Evolutionary conservation across 2,888 invertebrate genomes (phyloP), one percentile per base, ranked within the genome.

Genomic region (Dynastes hyllus): DNA sequence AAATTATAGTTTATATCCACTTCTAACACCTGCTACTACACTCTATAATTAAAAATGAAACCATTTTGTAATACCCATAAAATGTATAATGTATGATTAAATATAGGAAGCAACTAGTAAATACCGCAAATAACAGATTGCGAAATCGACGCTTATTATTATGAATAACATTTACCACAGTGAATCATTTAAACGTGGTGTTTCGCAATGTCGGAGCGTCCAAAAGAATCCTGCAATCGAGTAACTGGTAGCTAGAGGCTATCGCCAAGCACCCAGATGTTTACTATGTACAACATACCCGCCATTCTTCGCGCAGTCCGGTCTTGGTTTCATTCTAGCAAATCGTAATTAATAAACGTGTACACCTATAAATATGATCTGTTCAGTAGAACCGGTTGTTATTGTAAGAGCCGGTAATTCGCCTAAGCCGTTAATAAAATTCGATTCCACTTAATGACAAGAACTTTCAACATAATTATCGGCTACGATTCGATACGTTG

Each of bases 101-200:
- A 8, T 27, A 4, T 50, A 69, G 22, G 51, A 69, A 69, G 69
- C 29, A 16, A 27, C 69, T 13, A 13, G 6, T 51, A 51, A 22
- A n/a, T n/a, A 51, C n/a, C 27, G 40, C 16, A 13, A n/a, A 13
- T 13, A 11, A n/a, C 0, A 13, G 11, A 50, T 51, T 50, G 53
- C 9, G 51, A 69, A 69, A 69, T 29, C 29, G 27, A 11, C n/a
- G 27, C 27, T 51, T n/a, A 69, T 69, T 69, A 69, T 69, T 51
- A 51, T 69, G 69, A 27, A 69, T 27, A 61, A 63, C 75, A 45
- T 75, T 75, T 40, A 55, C 22, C 40, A 63, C 45, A 75, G 61
- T 75, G 45, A 75, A 75, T 40, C 45, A 63, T 75, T 37, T 63
- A 63, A 22, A 75, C 11, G 32, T 32, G 29, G 51, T 27, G 40